phyloP scores from a whole-genome alignment of 2,113 vertebrate species.

The Alaudala cheleensis region DNA sequence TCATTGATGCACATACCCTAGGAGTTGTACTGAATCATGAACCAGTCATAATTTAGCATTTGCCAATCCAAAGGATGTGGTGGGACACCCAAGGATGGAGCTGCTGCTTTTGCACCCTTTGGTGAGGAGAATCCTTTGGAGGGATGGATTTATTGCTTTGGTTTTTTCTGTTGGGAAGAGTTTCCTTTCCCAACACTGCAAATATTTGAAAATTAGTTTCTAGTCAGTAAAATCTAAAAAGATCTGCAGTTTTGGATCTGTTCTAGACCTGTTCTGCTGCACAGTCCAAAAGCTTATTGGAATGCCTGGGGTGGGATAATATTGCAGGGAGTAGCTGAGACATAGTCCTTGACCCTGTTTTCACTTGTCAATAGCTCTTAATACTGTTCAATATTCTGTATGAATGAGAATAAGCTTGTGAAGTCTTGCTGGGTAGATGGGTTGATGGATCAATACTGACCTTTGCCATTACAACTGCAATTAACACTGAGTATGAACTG shows the following conservation, averaged over 20 bases:
- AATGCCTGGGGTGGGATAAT: not conserved
- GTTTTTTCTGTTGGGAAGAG: not conserved
- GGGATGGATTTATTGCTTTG: not conserved
- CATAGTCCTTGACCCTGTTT: conserved; percentile 15
- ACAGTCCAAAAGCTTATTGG: not conserved
- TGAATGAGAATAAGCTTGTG: conserved; percentile 26
- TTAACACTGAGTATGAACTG: conserved; percentile 29
- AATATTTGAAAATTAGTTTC: not conserved
- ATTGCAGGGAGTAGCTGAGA: not conserved
- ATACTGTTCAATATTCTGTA: not conserved
- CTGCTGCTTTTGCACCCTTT: not conserved
- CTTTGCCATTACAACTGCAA: conserved; percentile 30
- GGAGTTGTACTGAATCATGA: not conserved
- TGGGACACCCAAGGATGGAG: not conserved
- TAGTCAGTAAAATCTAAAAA: not conserved
- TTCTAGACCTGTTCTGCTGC: not conserved
- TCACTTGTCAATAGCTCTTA: not conserved
- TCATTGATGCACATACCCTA: not conserved
- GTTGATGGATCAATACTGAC: conserved; percentile 42
- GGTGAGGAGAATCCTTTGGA: not conserved
- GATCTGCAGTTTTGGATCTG: not conserved
- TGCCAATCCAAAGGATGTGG: not conserved
- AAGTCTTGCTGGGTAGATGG: not conserved
- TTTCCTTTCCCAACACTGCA: not conserved
- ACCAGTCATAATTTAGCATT: not conserved